Conservation (phyloP, 2,797 vertebrate genomes). For the Rhynchotus rufescens region DNA sequence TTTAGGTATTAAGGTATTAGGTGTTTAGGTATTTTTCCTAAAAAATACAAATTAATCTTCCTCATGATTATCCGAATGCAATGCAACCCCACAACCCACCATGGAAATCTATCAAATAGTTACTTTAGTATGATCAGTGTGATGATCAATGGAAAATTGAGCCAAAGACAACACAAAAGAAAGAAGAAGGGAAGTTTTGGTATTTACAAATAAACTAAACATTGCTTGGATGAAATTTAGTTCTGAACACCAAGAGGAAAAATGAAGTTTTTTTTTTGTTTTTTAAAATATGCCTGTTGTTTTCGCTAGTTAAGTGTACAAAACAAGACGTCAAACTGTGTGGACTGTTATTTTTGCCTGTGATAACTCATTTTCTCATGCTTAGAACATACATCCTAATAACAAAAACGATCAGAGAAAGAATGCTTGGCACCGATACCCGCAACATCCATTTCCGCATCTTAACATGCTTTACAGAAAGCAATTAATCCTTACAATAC, state of each 20-base stretch:
- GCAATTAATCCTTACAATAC: slow-evolving; percentile 2
- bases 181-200: background rate
- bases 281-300: too few relatives aligned
- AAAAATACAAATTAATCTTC: background rate
- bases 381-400: background rate
- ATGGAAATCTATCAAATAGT: background rate
- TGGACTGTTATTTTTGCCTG: background rate
- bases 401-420: background rate
- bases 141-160: background rate
- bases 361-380: background rate
- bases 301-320: background rate
- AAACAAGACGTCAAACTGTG: background rate
- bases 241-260: background rate
- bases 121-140: background rate
- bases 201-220: rapidly evolving
- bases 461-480: background rate
- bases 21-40: background rate
- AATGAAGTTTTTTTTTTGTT: background rate
- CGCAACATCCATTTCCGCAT: background rate
- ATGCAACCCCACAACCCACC: background rate
- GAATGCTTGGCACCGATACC: background rate
- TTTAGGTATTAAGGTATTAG: background rate
- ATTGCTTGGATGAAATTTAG: background rate
- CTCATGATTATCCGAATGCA: background rate
- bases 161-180: background rate